Conservation (phyloP, 2,113 vertebrate species). For the Myotis lucifugus region DNA sequence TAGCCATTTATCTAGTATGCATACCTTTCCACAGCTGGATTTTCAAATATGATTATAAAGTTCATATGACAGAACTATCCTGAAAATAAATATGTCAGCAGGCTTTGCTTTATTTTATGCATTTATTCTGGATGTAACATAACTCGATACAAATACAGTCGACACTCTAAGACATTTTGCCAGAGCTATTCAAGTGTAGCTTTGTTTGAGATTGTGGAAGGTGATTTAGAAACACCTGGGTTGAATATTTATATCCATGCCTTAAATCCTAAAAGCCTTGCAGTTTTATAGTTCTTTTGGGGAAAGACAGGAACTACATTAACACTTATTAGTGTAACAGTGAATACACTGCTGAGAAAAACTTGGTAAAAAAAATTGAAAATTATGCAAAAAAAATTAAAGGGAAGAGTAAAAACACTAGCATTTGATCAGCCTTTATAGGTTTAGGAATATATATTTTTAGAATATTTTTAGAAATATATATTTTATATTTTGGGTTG, state of each 20-base stretch:
- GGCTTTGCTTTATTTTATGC: slow-evolving; percentile 82
- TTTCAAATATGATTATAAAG: slow-evolving; percentile 84
- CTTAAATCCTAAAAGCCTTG: slow-evolving; percentile 83
- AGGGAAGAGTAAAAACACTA: slow-evolving; percentile 41
- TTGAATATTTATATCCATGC: slow-evolving; percentile 84
- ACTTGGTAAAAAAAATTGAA: slow-evolving; percentile 73
- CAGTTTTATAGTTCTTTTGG: slow-evolving; percentile 85
- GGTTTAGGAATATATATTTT: slow-evolving; percentile 40
- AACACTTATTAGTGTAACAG: slow-evolving; percentile 84
- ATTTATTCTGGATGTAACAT: slow-evolving; percentile 75
- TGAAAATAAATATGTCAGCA: slow-evolving; percentile 83
- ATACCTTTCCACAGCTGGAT: slow-evolving; percentile 81
- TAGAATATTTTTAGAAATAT: slow-evolving; percentile 21
- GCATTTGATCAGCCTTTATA: slow-evolving; percentile 68
- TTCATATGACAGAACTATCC: slow-evolving; percentile 75
- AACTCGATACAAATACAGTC: slow-evolving; percentile 74
- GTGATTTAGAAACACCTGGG: slow-evolving; percentile 87
- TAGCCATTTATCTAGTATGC: slow-evolving; percentile 79
- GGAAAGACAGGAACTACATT: slow-evolving; percentile 87
- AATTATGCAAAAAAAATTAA: slow-evolving; percentile 75
- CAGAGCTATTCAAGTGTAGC: slow-evolving; percentile 72
- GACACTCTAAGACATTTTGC: slow-evolving; percentile 75
- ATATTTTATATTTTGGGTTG: neutral
- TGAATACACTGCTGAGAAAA: slow-evolving; percentile 83
- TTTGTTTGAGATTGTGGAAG: slow-evolving; percentile 80